Conservation (phyloP, 2,797 vertebrate species). For the Malurus leucopterus region DNA sequence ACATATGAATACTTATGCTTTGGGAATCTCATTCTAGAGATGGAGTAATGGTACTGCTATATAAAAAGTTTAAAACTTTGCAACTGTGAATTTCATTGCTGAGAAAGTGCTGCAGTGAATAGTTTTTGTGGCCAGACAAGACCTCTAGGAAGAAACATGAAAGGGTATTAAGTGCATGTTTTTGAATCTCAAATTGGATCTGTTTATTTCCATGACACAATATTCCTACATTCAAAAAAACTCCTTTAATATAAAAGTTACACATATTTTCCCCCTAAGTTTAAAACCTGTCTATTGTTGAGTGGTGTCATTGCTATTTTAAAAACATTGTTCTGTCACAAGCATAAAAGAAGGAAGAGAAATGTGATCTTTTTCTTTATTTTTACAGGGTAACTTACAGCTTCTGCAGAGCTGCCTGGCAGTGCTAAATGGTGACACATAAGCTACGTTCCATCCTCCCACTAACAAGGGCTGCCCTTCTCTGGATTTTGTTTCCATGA, state of each 20-base stretch:
- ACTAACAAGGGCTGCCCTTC: constrained; percentile 80
- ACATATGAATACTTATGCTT: not conserved
- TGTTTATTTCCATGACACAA: not conserved
- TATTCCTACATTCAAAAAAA: not conserved
- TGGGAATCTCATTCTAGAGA: not conserved
- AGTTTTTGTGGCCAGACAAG: not conserved
- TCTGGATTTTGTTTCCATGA: constrained; percentile 72
- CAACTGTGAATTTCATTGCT: not conserved
- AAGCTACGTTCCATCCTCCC: constrained; percentile 69
- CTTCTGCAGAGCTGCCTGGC: constrained; percentile 94
- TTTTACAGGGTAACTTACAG: constrained; percentile 91
- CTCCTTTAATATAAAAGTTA: not conserved
- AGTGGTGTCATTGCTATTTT: not conserved
- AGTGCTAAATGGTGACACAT: constrained; percentile 92
- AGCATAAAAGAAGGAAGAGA: not conserved
- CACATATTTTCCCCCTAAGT: not conserved
- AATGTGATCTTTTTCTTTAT: constrained; percentile 10
- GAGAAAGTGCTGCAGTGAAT: not conserved
- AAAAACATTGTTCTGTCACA: not conserved
- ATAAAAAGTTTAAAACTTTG: not conserved
- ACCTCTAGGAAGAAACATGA: not conserved
- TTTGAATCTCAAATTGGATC: not conserved
- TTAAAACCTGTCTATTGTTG: not conserved
- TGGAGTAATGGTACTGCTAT: not conserved
- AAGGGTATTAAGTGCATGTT: not conserved